Conservation (phyloP, 1,140 invertebrate species). For the Drosophila sechellia region DNA sequence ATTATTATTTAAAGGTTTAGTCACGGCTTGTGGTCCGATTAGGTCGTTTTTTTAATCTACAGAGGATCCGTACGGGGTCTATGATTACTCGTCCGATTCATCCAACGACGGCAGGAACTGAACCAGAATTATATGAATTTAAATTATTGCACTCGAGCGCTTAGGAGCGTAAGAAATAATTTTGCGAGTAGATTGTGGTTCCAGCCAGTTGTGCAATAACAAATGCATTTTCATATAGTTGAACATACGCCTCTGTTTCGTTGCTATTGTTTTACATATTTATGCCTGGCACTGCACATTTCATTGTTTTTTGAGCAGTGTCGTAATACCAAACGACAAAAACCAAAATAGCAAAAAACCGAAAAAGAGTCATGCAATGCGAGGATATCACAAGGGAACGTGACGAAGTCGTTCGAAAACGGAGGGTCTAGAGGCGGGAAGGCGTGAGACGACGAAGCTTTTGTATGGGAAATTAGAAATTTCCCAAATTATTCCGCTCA, state of each 20-base stretch:
- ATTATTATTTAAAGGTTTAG: conserved; percentile 50
- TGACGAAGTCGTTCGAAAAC: conserved; percentile 33
- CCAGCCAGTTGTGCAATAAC: conserved; percentile 72
- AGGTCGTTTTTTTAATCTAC: conserved; percentile 13
- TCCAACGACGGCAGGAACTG: conserved; percentile 10
- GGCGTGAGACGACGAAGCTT: neutral
- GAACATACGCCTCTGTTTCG: conserved; percentile 48
- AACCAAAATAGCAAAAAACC: conserved; percentile 17
- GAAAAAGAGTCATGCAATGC: conserved; percentile 24
- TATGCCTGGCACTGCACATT: conserved; percentile 60
- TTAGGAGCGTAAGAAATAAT: conserved; percentile 21
- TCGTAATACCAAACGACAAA: conserved; percentile 39
- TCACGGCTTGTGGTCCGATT: conserved; percentile 35
- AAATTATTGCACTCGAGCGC: neutral
- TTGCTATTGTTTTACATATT: conserved; percentile 54
- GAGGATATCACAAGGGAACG: conserved; percentile 48
- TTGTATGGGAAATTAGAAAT: conserved; percentile 78
- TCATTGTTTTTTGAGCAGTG: conserved; percentile 46
- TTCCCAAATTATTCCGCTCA: conserved; percentile 80
- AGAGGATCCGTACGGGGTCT: conserved; percentile 23
- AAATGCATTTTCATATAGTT: conserved; percentile 53
- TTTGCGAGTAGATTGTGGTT: conserved; percentile 3
- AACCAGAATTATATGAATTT: conserved; percentile 14
- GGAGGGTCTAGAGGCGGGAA: neutral
- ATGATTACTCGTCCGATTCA: conserved; percentile 29